phyloP scores from a whole-genome alignment of 2,113 vertebrate species.

The Eclectus roratus region DNA sequence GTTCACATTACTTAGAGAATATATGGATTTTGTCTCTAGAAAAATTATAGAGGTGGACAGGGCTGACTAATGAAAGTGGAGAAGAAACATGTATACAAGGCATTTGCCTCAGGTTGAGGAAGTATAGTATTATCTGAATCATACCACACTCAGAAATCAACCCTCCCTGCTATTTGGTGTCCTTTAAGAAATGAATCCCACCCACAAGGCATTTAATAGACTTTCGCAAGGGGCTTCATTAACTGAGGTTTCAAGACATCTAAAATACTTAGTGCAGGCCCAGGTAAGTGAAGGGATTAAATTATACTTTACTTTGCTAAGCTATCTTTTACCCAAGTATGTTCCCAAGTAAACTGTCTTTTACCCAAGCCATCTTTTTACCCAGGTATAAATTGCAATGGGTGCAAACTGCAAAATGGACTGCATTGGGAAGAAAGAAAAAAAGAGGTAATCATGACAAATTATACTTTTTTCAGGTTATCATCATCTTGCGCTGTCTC shows the following conservation, averaged over 20 bases:
- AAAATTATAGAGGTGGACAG: background rate
- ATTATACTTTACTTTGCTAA: constrained; percentile 63
- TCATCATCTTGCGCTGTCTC: constrained; percentile 79
- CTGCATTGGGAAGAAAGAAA: constrained; percentile 43
- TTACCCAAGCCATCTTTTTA: constrained; percentile 52
- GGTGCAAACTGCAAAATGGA: constrained; percentile 63
- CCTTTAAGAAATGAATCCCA: constrained; percentile 36
- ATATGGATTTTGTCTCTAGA: background rate
- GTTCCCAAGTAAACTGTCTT: constrained; percentile 47
- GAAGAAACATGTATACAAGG: background rate
- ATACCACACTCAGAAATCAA: background rate
- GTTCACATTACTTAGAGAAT: background rate
- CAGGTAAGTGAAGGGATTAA: constrained; percentile 61
- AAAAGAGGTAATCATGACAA: constrained; percentile 75
- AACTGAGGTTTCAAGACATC: constrained; percentile 30
- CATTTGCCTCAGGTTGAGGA: constrained; percentile 18
- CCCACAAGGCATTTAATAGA: constrained; percentile 28
- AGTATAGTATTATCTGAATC: background rate
- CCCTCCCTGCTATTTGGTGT: background rate
- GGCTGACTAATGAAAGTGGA: background rate
- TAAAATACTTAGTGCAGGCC: constrained; percentile 19
- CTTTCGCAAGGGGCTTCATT: constrained; percentile 49
- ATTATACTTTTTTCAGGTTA: constrained; percentile 79
- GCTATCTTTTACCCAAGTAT: constrained; percentile 62
- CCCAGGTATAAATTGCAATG: constrained; percentile 71